These are phyloP conservation scores for Macropus fuliginosus DNA, from an alignment of 2,797 vertebrate genomes.

Conservation along the genomic window DNA sequence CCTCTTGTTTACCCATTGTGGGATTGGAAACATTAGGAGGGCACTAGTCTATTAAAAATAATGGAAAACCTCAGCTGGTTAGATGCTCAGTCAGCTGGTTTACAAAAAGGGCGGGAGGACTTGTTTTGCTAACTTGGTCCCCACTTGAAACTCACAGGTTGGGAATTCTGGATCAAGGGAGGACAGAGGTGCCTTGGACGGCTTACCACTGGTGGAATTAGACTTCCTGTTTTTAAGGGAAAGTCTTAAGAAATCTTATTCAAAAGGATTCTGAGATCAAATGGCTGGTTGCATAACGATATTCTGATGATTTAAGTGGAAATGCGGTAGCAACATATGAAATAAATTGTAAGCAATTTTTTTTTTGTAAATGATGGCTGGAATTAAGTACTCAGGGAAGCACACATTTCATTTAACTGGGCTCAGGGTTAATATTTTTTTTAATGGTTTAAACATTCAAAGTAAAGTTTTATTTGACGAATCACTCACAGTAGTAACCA, in stretches of 20 bases:
- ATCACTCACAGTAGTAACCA: slow-evolving; percentile 68
- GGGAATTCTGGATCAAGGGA: slow-evolving; percentile 55
- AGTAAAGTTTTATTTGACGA: background rate
- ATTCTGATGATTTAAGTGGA: slow-evolving; percentile 33
- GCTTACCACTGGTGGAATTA: slow-evolving; percentile 27
- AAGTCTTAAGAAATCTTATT: slow-evolving; percentile 31
- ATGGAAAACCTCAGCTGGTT: slow-evolving; percentile 78
- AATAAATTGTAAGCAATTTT: slow-evolving; percentile 12
- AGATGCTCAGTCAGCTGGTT: slow-evolving; percentile 68
- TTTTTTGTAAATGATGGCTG: slow-evolving; percentile 13
- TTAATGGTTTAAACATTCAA: background rate
- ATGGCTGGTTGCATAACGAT: slow-evolving; percentile 1
- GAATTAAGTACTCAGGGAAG: slow-evolving; percentile 15
- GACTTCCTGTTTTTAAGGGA: slow-evolving; percentile 30
- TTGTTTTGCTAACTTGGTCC: slow-evolving; percentile 27
- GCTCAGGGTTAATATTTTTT: background rate
- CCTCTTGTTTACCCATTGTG: slow-evolving; percentile 80
- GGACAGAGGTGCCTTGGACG: slow-evolving; percentile 39
- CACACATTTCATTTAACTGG: slow-evolving; percentile 34
- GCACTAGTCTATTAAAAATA: slow-evolving; percentile 80
- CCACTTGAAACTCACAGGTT: slow-evolving; percentile 28
- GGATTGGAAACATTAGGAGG: slow-evolving; percentile 79
- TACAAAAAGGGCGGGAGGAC: slow-evolving; percentile 53
- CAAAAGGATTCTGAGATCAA: slow-evolving; percentile 28
- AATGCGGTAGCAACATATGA: slow-evolving; percentile 40